Evolutionary conservation across 2,797 vertebrate species (phyloP).

Genomic region (Tapera naevia): DNA sequence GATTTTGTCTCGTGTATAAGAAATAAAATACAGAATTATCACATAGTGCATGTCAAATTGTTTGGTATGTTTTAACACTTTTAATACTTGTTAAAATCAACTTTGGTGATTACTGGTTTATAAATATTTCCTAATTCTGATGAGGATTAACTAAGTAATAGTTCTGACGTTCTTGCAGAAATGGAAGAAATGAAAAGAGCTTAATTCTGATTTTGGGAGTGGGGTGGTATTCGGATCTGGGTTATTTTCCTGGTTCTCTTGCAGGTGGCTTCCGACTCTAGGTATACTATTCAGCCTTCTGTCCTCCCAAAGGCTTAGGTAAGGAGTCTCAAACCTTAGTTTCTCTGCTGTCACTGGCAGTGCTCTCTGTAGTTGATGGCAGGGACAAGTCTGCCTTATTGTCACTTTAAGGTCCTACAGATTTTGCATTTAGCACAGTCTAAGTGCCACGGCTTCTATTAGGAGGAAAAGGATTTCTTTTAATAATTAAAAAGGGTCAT

Average conservation of each 20-base stretch:
- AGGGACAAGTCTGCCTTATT: not conserved
- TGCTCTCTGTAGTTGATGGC: not conserved
- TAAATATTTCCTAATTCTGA: not conserved
- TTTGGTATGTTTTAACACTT: not conserved
- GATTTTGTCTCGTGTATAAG: not conserved
- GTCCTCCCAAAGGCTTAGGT: not conserved
- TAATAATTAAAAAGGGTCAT: conserved; percentile 18
- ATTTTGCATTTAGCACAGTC: not conserved
- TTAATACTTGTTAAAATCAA: not conserved
- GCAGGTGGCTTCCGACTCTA: not conserved
- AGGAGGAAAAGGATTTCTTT: conserved; percentile 11
- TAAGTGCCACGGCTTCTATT: not conserved
- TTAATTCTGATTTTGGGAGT: not conserved
- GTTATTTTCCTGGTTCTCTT: not conserved
- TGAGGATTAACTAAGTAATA: not conserved
- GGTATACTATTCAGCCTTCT: not conserved
- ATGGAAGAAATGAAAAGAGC: not conserved
- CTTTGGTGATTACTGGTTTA: not conserved
- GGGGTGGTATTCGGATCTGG: not conserved
- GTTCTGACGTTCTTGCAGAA: not conserved
- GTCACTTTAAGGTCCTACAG: not conserved
- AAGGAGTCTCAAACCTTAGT: not conserved
- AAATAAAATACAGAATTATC: not conserved
- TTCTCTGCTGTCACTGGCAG: not conserved
- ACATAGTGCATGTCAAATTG: not conserved